Evolutionary conservation across 2,113 vertebrate genomes (phyloP), one percentile per base, ranked within the genome.

Genomic region (Aplodontia rufa): DNA sequence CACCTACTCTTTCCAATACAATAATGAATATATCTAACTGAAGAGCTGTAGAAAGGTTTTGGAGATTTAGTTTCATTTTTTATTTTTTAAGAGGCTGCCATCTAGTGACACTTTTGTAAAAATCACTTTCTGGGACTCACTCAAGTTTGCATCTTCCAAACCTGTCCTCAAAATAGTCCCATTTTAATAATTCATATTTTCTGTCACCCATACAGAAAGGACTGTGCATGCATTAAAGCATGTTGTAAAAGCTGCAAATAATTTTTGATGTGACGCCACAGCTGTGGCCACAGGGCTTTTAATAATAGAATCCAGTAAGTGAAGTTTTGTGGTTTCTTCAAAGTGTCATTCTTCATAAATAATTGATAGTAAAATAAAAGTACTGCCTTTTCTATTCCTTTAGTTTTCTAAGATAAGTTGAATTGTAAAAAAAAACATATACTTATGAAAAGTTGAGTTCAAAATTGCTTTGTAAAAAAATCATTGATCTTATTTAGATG

Each of bases 31-130:
- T 55, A 69, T 10, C 40, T 88, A 72, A 51, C 58, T 42, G 4
- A 11, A 53, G 35, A 8, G 12, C 4, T 53, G 3, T 47, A n/a
- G 16, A 58, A 32, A 62, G 4, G 64, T 80, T 96, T 91, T 5
- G 32, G 8, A 60, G 8, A 4, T 35, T 74, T 5, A 45, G 24
- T 60, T 47, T 66, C 87, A 22, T 24, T 10, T 26, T 91, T 97
- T 91, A 87, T 95, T 97, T 60, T 97, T 96, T 94, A 96, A 97
- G 45, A 98, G 98, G 97, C 97, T 99, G 98, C 98, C 98, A 99
- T 98, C 98, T 98, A 98, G 98, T 98, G 98, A 97, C 53, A 75
- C 16, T 82, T 97, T 66, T 14, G 0, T 92, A 93, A 90, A 90
- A 86, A 84, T 95, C 53, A 87, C 71, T 42, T 68, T 74, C 8